phyloP scores from a whole-genome alignment of 2,888 invertebrate genomes.

The Lathronympha strigana region DNA sequence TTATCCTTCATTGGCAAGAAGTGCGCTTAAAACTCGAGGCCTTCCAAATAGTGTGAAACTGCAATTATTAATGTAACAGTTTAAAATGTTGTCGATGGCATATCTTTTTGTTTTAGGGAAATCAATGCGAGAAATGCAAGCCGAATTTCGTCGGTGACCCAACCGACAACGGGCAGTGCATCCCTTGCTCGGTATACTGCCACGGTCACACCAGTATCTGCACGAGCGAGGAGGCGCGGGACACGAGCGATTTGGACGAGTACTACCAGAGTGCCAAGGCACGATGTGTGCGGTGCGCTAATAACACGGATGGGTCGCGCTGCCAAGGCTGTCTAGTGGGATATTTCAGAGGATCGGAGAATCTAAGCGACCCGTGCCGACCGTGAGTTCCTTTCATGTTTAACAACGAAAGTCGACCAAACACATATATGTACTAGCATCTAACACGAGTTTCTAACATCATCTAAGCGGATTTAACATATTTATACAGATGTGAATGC shows the following conservation, averaged over 20 bases:
- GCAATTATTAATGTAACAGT: too few relatives aligned
- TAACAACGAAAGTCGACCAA: too few relatives aligned
- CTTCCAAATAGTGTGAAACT: too few relatives aligned
- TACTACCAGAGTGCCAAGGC: slow-evolving; percentile 88
- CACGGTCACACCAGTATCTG: slow-evolving; percentile 94
- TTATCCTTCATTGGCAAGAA: too few relatives aligned
- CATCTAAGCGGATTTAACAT: not conserved
- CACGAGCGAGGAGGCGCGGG: slow-evolving; percentile 83
- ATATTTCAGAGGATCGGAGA: slow-evolving; percentile 90
- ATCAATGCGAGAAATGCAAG: slow-evolving; percentile 95
- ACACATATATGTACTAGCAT: too few relatives aligned
- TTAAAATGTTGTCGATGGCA: not conserved
- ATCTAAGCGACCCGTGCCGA: slow-evolving; percentile 89
- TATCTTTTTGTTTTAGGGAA: slow-evolving; percentile 82
- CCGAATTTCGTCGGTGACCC: slow-evolving; percentile 97
- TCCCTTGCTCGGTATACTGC: slow-evolving; percentile 94
- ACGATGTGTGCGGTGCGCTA: slow-evolving; percentile 92
- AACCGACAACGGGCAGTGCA: slow-evolving; percentile 92
- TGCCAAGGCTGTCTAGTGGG: slow-evolving; percentile 93
- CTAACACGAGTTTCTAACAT: not conserved
- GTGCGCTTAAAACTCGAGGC: too few relatives aligned
- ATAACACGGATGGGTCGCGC: slow-evolving; percentile 91
- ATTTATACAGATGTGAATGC: slow-evolving; percentile 89
- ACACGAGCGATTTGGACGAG: slow-evolving; percentile 82
- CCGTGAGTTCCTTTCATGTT: slow-evolving; percentile 80